A percentile compares a stretch with the other conserved stretches of the same genome.
Evolutionary conservation across 2,888 invertebrate species (phyloP).

Genomic region (Morpho achilles): DNA sequence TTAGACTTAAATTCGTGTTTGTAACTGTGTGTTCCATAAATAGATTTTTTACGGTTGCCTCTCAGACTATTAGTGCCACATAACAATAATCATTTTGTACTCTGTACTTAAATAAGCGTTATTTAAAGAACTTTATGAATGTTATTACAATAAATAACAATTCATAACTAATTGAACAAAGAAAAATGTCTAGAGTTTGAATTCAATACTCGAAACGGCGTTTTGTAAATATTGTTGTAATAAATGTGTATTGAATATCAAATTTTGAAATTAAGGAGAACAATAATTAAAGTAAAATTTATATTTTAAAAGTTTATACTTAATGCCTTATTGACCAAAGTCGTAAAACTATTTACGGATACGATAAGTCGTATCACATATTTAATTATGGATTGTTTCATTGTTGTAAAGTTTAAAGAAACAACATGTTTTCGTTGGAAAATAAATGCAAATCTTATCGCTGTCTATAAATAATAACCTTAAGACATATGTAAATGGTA

Average conservation of each 20-base stretch:
- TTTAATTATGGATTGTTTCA: constrained; percentile 69
- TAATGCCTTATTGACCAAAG: constrained; percentile 80
- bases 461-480: constrained; percentile 43
- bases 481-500: constrained; percentile 24
- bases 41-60: constrained; percentile 10
- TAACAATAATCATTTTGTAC: constrained; percentile 54
- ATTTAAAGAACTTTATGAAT: constrained; percentile 26
- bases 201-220: constrained; percentile 18
- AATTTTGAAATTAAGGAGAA: constrained; percentile 71
- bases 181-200: constrained; percentile 13
- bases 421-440: constrained; percentile 54
- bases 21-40: too few species aligned
- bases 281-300: constrained; percentile 74
- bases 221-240: constrained; percentile 68
- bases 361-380: constrained; percentile 62
- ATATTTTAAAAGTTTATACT: constrained; percentile 66
- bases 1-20: too few species aligned
- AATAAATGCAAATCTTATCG: constrained; percentile 51
- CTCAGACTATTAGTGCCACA: constrained; percentile 46
- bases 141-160: constrained; percentile 21
- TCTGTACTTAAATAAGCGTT: constrained; percentile 37
- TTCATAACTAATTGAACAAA: constrained; percentile 19
- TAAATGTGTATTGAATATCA: constrained; percentile 64
- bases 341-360: constrained; percentile 77
- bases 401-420: constrained; percentile 73